Evolutionary conservation across 2,888 invertebrate species (phyloP).

Genomic region (Coremacera marginata): DNA sequence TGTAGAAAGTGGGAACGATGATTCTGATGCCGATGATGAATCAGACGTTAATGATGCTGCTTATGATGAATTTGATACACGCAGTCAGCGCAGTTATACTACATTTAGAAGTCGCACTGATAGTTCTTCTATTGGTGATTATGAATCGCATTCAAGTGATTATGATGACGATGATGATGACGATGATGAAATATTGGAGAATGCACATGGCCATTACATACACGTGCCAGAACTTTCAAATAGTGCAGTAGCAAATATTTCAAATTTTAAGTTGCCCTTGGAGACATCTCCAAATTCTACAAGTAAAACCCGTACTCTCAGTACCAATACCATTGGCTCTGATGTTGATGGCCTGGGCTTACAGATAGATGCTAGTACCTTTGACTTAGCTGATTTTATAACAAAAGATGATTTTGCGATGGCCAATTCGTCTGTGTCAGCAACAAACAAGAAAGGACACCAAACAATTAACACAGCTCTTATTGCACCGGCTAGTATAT

Average conservation of each 20-base stretch:
- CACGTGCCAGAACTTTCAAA: background rate
- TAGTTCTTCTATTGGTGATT: slow-evolving; percentile 67
- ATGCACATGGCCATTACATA: background rate
- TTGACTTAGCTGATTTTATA: slow-evolving; percentile 68
- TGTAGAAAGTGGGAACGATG: slow-evolving; percentile 30
- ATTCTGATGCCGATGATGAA: slow-evolving; percentile 47
- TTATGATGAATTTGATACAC: slow-evolving; percentile 52
- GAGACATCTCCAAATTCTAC: slow-evolving; percentile 5
- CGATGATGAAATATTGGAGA: slow-evolving; percentile 17
- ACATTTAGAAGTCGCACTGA: slow-evolving; percentile 66
- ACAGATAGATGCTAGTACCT: slow-evolving; percentile 62
- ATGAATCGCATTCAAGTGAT: slow-evolving; percentile 68
- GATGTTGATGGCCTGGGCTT: slow-evolving; percentile 61
- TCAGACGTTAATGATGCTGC: slow-evolving; percentile 33
- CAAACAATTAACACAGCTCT: background rate
- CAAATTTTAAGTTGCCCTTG: slow-evolving; percentile 35
- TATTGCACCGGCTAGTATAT: background rate
- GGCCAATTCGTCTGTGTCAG: background rate
- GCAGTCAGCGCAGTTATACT: slow-evolving; percentile 59
- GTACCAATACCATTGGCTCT: slow-evolving; percentile 58
- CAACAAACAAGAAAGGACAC: background rate
- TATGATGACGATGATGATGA: slow-evolving; percentile 61
- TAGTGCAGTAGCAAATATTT: slow-evolving; percentile 27
- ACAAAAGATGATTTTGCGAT: slow-evolving; percentile 65
- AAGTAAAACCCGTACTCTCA: slow-evolving; percentile 56